Evolutionary conservation across 2,888 invertebrate genomes (phyloP), one percentile per base, ranked within the genome.

Genomic region (Tinea semifulvella): DNA sequence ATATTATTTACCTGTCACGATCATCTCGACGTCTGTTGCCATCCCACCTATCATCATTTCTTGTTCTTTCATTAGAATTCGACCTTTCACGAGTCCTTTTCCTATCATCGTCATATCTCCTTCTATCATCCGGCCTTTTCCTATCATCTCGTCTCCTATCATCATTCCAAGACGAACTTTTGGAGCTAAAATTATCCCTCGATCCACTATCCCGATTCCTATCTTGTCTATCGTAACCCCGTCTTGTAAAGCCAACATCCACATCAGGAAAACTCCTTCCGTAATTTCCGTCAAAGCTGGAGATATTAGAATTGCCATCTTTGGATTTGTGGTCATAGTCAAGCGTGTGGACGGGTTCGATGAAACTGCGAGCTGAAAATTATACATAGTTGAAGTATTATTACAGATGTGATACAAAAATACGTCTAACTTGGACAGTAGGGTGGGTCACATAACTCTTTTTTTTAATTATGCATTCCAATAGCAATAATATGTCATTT

Each of bases 251-350:
- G 47, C 77, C 49, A 25, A 71, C 68, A 50, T 74, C 73, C 13
- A 56, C 66, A 60, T 75, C 75, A 73, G 7, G n/a, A 36, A 55
- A 16, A 36, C 5, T 38, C 38, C 28, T 36, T 43, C 16, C 17
- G 11, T 70, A 74, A 55, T n/a, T n/a, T n/a, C n/a, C n/a, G n/a
- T n/a, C n/a, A n/a, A n/a, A n/a, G n/a, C n/a, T n/a, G n/a, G n/a
- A n/a, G n/a, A n/a, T n/a, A 49, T 60, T 68, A 17, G 53, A 54
- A 35, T 74, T 76, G 16, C 60, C 60, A 46, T 75, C 68, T 52
- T 76, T 84, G 42, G 84, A 80, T 56, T 73, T 83, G 58, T 90
- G 89, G 50, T 87, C 85, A 62, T 90, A 90, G 61, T 90, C 89
- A 68, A 89, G 87, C 52, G 85, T 86, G 56, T 87, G 85, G 4